A percentile compares a stretch with the other conserved stretches of the same genome.
These are phyloP conservation scores for Corynorhinus townsendii DNA, from an alignment of 2,113 vertebrate genomes.

Conservation along the genomic window DNA sequence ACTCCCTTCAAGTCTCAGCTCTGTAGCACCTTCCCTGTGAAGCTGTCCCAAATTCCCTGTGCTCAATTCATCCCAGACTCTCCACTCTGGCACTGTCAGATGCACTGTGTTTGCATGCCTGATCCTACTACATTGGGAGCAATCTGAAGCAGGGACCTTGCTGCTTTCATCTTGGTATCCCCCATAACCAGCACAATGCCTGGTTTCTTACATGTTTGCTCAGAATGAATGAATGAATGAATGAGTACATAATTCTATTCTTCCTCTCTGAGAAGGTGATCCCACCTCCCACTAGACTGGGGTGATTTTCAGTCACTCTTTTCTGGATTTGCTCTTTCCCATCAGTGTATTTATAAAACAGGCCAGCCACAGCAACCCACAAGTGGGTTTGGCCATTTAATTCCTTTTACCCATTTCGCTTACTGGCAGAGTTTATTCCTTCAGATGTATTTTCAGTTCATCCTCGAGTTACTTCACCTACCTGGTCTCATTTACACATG, in stretches of 20 bases:
- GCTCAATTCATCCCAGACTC: not conserved
- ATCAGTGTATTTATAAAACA: not conserved
- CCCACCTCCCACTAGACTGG: not conserved
- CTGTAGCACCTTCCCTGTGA: not conserved
- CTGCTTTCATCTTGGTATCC: not conserved
- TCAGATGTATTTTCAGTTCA: not conserved
- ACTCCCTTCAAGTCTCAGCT: not conserved
- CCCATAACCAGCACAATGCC: not conserved
- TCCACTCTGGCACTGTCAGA: too few species aligned
- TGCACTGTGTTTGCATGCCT: accelerated
- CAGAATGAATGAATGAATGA: not conserved
- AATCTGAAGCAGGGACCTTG: not conserved
- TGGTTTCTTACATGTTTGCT: not conserved
- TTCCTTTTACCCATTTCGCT: not conserved
- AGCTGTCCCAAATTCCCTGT: not conserved
- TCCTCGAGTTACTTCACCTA: not conserved
- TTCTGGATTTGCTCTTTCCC: not conserved
- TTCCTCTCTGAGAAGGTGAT: not conserved
- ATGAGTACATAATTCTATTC: not conserved
- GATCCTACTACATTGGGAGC: not conserved
- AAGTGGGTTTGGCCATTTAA: not conserved
- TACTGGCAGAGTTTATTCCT: not conserved
- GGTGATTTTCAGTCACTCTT: not conserved
- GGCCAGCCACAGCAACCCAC: not conserved
- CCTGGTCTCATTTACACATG: not conserved